phyloP scores from a whole-genome alignment of 2,113 vertebrate species.

The Talpa occidentalis region DNA sequence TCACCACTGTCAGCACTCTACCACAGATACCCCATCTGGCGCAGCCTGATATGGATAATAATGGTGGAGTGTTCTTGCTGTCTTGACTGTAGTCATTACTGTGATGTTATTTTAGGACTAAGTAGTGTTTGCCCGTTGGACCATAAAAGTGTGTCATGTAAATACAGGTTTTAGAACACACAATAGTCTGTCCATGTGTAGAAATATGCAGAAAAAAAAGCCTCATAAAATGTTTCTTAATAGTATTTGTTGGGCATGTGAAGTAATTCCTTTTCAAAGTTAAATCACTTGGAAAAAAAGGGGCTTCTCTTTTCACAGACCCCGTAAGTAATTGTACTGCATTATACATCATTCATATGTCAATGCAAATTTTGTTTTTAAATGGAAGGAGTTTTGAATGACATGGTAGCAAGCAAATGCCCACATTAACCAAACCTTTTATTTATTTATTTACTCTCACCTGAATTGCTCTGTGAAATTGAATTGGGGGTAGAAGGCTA shows the following conservation, averaged over 20 bases:
- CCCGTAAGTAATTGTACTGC: constrained; percentile 76
- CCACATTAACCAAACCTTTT: constrained; percentile 75
- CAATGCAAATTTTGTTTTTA: constrained; percentile 75
- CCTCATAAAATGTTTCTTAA: constrained; percentile 76
- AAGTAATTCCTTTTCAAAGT: constrained; percentile 80
- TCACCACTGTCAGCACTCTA: constrained; percentile 29
- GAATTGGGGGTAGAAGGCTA: constrained; percentile 37
- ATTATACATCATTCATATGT: constrained; percentile 77
- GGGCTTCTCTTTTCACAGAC: constrained; percentile 75
- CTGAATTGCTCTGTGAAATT: constrained; percentile 77
- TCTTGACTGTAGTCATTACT: constrained; percentile 82
- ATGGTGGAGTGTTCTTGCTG: constrained; percentile 80
- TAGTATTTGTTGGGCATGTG: constrained; percentile 73
- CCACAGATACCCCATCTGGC: constrained; percentile 69
- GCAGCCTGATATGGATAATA: constrained; percentile 78
- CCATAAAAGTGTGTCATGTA: constrained; percentile 83
- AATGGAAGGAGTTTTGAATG: constrained; percentile 74
- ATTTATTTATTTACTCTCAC: constrained; percentile 83
- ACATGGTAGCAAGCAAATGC: constrained; percentile 58
- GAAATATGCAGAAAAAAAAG: constrained; percentile 70
- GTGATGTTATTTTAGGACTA: constrained; percentile 82
- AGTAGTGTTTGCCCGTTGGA: constrained; percentile 81
- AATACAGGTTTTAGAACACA: constrained; percentile 83
- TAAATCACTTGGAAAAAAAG: constrained; percentile 81
- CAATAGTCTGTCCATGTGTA: constrained; percentile 74